phyloP scores from a whole-genome alignment of 2,888 invertebrate genomes.

The Lissonota sp. region DNA sequence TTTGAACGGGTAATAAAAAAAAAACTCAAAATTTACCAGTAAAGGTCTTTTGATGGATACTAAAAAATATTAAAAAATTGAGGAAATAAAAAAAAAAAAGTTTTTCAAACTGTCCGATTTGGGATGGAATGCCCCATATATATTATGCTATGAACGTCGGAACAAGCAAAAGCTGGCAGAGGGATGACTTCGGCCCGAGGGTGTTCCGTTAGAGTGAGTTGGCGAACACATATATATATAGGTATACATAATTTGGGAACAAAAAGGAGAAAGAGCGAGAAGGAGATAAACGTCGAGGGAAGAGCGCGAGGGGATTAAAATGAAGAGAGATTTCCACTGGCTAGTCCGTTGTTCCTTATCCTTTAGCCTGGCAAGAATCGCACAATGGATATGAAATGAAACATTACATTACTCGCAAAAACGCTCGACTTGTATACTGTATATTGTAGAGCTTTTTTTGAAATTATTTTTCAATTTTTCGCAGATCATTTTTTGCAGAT shows the following conservation, averaged over 20 bases:
- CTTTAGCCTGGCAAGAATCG: conserved; percentile 38
- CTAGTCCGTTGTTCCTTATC: conserved; percentile 52
- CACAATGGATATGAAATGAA: conserved; percentile 26
- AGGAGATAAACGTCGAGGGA: conserved; percentile 58
- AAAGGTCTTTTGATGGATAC: no score
- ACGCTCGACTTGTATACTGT: conserved; percentile 3
- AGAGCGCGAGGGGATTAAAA: conserved; percentile 42
- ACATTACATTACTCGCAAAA: conserved; percentile 27
- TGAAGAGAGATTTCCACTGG: conserved; percentile 34
- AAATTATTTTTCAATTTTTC: conserved; percentile 29
- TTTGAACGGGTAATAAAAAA: no score
- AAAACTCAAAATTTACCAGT: no score
- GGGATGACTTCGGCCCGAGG: conserved; percentile 62
- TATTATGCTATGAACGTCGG: conserved; percentile 7
- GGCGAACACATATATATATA: conserved; percentile 12
- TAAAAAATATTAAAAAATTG: no score
- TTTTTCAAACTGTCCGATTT: no score
- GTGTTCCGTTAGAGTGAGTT: conserved; percentile 37
- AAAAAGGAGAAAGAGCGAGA: conserved; percentile 20
- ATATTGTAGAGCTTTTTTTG: no score
- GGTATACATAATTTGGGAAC: background rate
- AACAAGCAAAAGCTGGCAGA: conserved; percentile 59
- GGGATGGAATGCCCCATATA: no score
- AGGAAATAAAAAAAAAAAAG: no score
- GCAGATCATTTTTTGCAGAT: no score